These are phyloP conservation scores for Gadus macrocephalus DNA, from an alignment of 2,113 vertebrate genomes.

Conservation along the genomic window DNA sequence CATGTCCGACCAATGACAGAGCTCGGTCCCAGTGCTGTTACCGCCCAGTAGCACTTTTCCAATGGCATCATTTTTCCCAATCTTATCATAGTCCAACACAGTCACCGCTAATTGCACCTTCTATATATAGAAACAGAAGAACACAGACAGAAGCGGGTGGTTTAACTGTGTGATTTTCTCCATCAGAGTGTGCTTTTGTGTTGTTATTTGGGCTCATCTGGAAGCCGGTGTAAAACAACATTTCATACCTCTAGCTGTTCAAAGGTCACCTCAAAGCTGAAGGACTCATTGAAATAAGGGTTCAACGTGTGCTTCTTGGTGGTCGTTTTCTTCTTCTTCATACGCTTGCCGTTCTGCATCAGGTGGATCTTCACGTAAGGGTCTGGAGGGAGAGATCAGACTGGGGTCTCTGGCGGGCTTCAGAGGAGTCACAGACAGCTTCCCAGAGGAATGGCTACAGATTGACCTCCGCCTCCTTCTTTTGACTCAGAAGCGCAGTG, in stretches of 20 bases:
- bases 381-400: constrained; percentile 69
- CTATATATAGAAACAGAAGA: constrained; percentile 63
- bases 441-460: too few species aligned
- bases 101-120: constrained; percentile 95
- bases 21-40: constrained; percentile 86
- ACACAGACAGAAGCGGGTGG: not conserved
- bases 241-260: constrained; percentile 92
- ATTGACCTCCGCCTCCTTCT: too few species aligned
- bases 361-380: constrained; percentile 97
- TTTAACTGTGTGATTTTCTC: not conserved
- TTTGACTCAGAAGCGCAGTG: too few species aligned
- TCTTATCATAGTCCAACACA: constrained; percentile 99
- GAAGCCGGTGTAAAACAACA: too few species aligned
- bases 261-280: constrained; percentile 97
- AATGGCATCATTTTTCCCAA: constrained; percentile 97
- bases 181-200: not conserved
- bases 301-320: constrained; percentile 99
- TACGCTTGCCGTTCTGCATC: constrained; percentile 95
- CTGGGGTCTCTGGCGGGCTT: constrained; percentile 6
- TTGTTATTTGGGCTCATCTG: too few species aligned
- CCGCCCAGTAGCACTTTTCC: constrained; percentile 90
- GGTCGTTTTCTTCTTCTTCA: constrained; percentile 99
- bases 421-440: too few species aligned
- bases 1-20: constrained; percentile 86
- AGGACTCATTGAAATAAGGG: constrained; percentile 80